These are phyloP conservation scores for Bucco capensis DNA, from an alignment of 2,113 vertebrate genomes.

Conservation along the genomic window DNA sequence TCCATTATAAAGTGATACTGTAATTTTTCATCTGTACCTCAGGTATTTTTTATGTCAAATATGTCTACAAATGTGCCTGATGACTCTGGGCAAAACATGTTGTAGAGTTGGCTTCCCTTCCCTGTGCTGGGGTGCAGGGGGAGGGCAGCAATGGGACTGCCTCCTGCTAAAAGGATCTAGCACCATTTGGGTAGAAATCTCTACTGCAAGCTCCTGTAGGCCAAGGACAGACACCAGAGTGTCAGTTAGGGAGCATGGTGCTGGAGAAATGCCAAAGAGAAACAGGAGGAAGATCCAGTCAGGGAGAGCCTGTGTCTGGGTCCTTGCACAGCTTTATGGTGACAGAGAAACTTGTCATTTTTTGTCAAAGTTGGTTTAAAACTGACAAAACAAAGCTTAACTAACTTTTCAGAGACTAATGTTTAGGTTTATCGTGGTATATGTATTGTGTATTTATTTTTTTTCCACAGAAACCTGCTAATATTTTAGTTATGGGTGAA, in stretches of 20 bases:
- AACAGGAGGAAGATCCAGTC: not conserved
- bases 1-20: not conserved
- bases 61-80: not conserved
- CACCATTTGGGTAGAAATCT: not conserved
- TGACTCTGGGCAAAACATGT: not conserved
- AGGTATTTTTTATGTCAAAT: not conserved
- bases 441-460: constrained; percentile 79
- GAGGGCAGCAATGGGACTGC: not conserved
- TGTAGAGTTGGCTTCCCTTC: not conserved
- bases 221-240: not conserved
- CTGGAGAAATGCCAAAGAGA: rapidly evolving
- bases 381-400: constrained; percentile 67
- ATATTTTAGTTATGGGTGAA: constrained; percentile 99
- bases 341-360: constrained; percentile 33
- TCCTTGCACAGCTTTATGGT: constrained; percentile 11
- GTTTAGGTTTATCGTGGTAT: constrained; percentile 71
- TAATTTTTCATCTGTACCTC: not conserved
- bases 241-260: not conserved
- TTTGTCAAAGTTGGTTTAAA: constrained; percentile 61
- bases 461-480: constrained; percentile 96
- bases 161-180: not conserved
- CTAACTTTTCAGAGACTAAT: constrained; percentile 65
- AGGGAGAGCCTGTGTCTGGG: constrained; percentile 7
- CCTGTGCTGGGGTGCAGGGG: not conserved
- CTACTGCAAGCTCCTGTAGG: not conserved